Base-by-base conservation (phyloP, 2,888 invertebrate genomes). In the Chrysodeixis includens region DNA sequence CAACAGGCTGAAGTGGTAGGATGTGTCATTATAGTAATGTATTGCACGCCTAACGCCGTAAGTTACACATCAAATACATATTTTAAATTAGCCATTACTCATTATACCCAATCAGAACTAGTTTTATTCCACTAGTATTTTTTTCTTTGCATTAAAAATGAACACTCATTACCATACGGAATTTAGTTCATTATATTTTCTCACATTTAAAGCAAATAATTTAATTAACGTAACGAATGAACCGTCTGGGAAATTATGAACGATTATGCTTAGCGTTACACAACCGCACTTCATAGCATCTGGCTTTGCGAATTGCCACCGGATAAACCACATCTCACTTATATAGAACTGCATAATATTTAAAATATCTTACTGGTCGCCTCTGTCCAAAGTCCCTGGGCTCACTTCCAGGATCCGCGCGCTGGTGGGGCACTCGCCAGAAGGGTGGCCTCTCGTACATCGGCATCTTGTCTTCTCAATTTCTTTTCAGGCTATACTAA, bases 361-460 rank as follows among this genome's bases (percentile, higher is more conserved):
- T 32, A 60, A 69, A 64, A 64, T 62, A 54, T 61, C 86, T 85
- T 83, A 92, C 91, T 81, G 83, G 80, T 76, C 78, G 84, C 57
- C 83, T 79, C 68, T 88, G 89, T 56, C 89, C 86, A 70, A 89
- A 90, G 69, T 86, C 86, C 65, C 92, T 88, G 55, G 87, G 81
- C 67, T 89, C 93, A 65, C 93, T 91, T 54, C 91, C 95, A 66
- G 95, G 95, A 73, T 95, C 94, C 2, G 69, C 85, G 10, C 95
- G 88, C 72, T 90, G 90, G 74, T 92, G 91, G 8, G 95, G 96
- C 52, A 95, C 90, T 46, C 95, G 93, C 96, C 96, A 96, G 90
- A 96, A 96, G 55, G 96, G 93, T 56, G 96, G 96, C 78, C 96
- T 93, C 86, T 96, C 96, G 89, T 96, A 96, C 86, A 89, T 79